These are phyloP conservation scores for Chrysolina americana DNA, from an alignment of 2,888 invertebrate species.

Conservation along the genomic window DNA sequence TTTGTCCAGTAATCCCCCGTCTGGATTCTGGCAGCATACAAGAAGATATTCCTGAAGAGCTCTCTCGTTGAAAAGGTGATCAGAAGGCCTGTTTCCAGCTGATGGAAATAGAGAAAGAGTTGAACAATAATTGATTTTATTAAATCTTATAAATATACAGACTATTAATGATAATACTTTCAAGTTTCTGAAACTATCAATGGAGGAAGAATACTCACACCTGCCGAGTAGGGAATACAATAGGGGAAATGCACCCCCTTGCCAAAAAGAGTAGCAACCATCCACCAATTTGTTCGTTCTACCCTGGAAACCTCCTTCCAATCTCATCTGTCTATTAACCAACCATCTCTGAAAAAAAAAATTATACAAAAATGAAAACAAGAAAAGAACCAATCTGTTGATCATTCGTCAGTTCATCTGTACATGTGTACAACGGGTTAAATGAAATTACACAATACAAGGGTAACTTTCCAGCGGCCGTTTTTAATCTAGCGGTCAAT, in stretches of 20 bases:
- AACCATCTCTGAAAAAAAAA: constrained; percentile 81
- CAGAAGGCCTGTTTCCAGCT: constrained; percentile 70
- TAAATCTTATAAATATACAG: no score
- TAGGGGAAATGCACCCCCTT: constrained; percentile 92
- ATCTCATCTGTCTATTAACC: constrained; percentile 90
- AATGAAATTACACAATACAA: no score
- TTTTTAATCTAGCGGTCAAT: no score
- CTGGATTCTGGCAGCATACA: constrained; percentile 89
- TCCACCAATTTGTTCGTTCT: constrained; percentile 98
- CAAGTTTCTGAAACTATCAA: not conserved
- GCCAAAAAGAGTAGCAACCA: constrained; percentile 99
- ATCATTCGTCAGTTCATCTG: no score
- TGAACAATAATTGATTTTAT: not conserved
- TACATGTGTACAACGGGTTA: no score
- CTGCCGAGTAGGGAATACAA: constrained; percentile 81
- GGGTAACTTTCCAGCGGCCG: no score
- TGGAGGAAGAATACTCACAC: constrained; percentile 55
- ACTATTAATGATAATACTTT: no score
- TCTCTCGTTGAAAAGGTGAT: constrained; percentile 85
- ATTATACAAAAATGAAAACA: not conserved
- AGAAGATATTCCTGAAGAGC: constrained; percentile 96
- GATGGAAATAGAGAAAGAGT: constrained; percentile 39
- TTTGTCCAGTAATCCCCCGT: constrained; percentile 95
- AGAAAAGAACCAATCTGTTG: no score
- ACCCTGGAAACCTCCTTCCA: constrained; percentile 98